Percentiles rank a stretch among this genome's conserved stretches.
These are phyloP conservation scores for Teleopsis dalmanni DNA, from an alignment of 1,140 invertebrate genomes.

Conservation along the genomic window DNA sequence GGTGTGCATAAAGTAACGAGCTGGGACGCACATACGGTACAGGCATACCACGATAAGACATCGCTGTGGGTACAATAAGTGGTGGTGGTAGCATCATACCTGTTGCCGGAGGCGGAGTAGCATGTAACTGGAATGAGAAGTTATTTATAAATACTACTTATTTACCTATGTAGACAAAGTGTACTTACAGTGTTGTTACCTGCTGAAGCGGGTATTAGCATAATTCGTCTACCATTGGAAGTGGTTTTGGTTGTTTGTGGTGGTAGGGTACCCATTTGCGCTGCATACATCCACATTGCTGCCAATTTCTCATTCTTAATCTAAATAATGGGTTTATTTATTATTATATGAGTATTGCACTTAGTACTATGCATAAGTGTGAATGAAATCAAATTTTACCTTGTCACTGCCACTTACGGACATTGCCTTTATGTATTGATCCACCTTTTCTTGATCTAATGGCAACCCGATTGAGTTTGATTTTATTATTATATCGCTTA, in stretches of 20 bases:
- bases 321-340: constrained; percentile 15
- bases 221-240: constrained; percentile 26
- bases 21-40: constrained; percentile 29
- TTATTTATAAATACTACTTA: neutral
- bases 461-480: constrained; percentile 22
- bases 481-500: constrained; percentile 34
- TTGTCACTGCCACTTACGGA: constrained; percentile 33
- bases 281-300: constrained; percentile 38
- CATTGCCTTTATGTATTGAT: constrained; percentile 39
- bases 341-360: too few relatives aligned
- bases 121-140: constrained; percentile 10
- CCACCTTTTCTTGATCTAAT: constrained; percentile 33
- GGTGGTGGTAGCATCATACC: constrained; percentile 4
- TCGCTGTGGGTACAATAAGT: constrained; percentile 1
- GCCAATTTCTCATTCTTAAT: constrained; percentile 33
- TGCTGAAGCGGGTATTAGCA: constrained; percentile 33
- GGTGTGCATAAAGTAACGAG: constrained; percentile 12
- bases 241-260: constrained; percentile 20
- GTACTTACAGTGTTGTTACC: constrained; percentile 26
- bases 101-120: constrained; percentile 19
- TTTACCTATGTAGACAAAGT: neutral
- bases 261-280: constrained; percentile 29
- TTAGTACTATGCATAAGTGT: too few relatives aligned
- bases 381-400: constrained; percentile 14
- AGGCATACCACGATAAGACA: neutral